phyloP scores from a whole-genome alignment of 2,113 vertebrate genomes.

The Cyprinodon brontotheroides region DNA sequence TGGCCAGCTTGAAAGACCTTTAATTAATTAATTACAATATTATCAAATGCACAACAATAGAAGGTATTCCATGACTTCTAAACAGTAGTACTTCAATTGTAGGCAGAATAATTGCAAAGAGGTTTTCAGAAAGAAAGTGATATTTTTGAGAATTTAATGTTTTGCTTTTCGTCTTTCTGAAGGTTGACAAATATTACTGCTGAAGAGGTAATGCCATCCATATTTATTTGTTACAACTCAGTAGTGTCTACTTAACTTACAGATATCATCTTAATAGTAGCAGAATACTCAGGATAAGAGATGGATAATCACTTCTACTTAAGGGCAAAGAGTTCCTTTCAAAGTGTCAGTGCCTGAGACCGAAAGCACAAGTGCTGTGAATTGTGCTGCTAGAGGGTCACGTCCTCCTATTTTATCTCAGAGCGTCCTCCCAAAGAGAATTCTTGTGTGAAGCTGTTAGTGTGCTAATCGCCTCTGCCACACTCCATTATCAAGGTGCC shows the following conservation, averaged over 20 bases:
- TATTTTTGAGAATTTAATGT: not conserved
- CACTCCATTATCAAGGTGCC: slow-evolving; percentile 72
- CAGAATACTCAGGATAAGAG: not conserved
- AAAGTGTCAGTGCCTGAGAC: slow-evolving; percentile 46
- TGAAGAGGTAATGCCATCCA: not conserved
- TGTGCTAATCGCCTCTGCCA: slow-evolving; percentile 70
- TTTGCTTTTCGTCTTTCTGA: not conserved
- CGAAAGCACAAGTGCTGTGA: slow-evolving; percentile 46
- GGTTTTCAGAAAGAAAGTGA: not conserved
- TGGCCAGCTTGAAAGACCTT: not conserved
- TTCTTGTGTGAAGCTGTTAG: slow-evolving; percentile 68
- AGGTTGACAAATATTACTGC: not conserved
- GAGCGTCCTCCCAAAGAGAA: slow-evolving; percentile 32
- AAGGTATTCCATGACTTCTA: not conserved
- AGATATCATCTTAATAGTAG: not conserved
- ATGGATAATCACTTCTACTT: slow-evolving; percentile 16
- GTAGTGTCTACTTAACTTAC: not conserved
- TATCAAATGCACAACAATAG: not conserved
- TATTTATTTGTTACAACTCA: not conserved
- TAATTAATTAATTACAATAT: not conserved
- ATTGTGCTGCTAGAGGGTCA: slow-evolving; percentile 48
- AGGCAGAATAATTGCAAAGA: not conserved
- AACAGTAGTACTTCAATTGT: not conserved
- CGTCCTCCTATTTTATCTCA: slow-evolving; percentile 35
- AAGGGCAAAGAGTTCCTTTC: slow-evolving; percentile 23